Evolutionary conservation across 1,140 invertebrate genomes (phyloP), one percentile per base, ranked within the genome.

Genomic region (Zaprionus ornatus): DNA sequence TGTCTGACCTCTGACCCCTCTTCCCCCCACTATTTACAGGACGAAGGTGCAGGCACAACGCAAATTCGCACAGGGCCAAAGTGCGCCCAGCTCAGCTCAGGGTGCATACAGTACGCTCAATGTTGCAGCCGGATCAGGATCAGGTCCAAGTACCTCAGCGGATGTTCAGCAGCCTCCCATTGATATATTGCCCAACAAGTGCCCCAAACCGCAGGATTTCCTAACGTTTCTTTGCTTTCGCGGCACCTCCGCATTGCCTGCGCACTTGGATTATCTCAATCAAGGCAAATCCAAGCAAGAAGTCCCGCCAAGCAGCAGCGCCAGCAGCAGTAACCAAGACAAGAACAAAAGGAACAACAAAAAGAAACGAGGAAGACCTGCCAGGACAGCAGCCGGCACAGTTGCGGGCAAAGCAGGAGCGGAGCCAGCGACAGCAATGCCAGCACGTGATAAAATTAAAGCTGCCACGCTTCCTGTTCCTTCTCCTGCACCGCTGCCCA

Each of bases 201-300:
- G 96, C 79, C 97, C 97, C 32, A 97, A 97, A 80, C 97, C 97
- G 4, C 97, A 98, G 94, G 97, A 98, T 93, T 98, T 98, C 91
- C 91, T 98, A 23, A 98, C 97, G 73, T 98, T 97, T 92, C 93
- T 98, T 4, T 98, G 97, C 92, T 96, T 97, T 79, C 94, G 97
- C 94, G 96, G 97, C 61, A 97, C 96, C 25, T 93, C 95, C 19
- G 94, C 96, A 70, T 92, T 97, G 70, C 97, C 97, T 35, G 94
- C 96, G 4, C 95, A 94, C 73, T 93, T 97, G 59, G 96, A 97
- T 91, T 96, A 96, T 77, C 96, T 97, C 67, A 97, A 96, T 79
- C 91, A 92, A 84, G 91, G 91, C 29, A 92, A 92, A 54, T 59
- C 77, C 17, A 91, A 92, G 63, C 77, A 78, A 50, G 84, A 91